phyloP scores from a whole-genome alignment of 2,797 vertebrate species.

The Luscinia megarhynchos region DNA sequence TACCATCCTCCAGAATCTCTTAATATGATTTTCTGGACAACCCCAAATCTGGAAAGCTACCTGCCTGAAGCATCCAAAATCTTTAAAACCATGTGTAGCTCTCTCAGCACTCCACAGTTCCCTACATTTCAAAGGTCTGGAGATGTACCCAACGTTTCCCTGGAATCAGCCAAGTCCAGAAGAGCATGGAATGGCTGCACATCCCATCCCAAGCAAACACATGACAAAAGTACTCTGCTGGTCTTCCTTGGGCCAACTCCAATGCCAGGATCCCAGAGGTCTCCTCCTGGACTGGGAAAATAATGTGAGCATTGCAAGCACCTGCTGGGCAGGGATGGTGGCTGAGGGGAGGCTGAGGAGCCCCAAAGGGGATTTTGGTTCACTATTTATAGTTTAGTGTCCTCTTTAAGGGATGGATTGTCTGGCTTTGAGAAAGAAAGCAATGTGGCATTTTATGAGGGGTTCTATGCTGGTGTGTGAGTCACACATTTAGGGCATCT shows the following conservation, averaged over 20 bases:
- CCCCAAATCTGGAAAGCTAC: not conserved
- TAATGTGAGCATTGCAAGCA: not conserved
- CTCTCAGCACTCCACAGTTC: not conserved
- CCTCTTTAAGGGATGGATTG: not conserved
- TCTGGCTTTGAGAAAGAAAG: not conserved
- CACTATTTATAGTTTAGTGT: not conserved
- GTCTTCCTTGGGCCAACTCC: not conserved
- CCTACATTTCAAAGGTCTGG: not conserved
- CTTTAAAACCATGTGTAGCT: not conserved
- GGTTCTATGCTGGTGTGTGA: not conserved
- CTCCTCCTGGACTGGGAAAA: not conserved
- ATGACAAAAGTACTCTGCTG: not conserved
- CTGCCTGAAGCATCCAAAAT: not conserved
- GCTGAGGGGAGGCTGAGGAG: not conserved
- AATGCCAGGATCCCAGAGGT: not conserved
- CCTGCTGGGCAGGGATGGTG: not conserved
- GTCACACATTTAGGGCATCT: accelerated
- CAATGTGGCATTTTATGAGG: not conserved
- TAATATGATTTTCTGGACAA: not conserved
- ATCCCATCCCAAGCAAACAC: not conserved
- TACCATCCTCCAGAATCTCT: not conserved
- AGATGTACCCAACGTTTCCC: not conserved
- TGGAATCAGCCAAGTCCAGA: not conserved
- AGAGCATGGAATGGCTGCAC: not conserved
- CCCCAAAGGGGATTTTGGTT: not conserved